Base-by-base conservation (phyloP, 2,888 invertebrate species). In the Frankliniella intonsa region DNA sequence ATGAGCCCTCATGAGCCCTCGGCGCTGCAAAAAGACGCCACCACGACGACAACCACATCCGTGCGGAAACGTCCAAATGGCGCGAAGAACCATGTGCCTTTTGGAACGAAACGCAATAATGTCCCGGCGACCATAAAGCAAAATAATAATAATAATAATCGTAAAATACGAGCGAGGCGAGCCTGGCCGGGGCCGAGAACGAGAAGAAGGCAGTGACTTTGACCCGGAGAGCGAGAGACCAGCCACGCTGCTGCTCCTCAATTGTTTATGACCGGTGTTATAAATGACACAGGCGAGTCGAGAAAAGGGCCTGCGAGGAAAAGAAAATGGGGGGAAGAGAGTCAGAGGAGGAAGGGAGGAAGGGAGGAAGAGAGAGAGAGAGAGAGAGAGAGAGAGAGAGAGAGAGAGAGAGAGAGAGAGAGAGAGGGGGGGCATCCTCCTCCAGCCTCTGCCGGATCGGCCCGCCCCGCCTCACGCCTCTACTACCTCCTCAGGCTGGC, bases 241-340 rank as follows among this genome's bases (percentile, higher is more conserved):
- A 11, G 17, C 12, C 11, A 17, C 17, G 14, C 55, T 8, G 22
- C 25, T 22, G 69, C 22, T 76, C 69, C 69, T 76, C 69, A 76
- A 76, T 76, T 76, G 69, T 76, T 76, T 76, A 76, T 76, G 69
- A 22, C 69, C 69, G 25, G 69, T 76, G 69, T 76, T 76, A 76
- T 76, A 76, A 76, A 76, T 76, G 69, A 76, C 69, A 76, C 69
- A 9, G 69, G 69, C 22, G 69, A 22, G 69, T 10, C 69, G 25
- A 22, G 69, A 76, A 25, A 25, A 25, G 10, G 25, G 25, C 38
- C 38, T 5, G 10, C 5, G 69, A 25, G 69, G n/a, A 69, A 69
- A 22, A 69, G 69, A 69, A 76, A n/a, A 62, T 17, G 22, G 69
- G 25, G 3, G 25, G 22, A 76, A 76, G 62, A 62, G 62, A 62